These are phyloP conservation scores for Cephalophus harveyi DNA, from an alignment of 2,113 vertebrate genomes.

Conservation along the genomic window DNA sequence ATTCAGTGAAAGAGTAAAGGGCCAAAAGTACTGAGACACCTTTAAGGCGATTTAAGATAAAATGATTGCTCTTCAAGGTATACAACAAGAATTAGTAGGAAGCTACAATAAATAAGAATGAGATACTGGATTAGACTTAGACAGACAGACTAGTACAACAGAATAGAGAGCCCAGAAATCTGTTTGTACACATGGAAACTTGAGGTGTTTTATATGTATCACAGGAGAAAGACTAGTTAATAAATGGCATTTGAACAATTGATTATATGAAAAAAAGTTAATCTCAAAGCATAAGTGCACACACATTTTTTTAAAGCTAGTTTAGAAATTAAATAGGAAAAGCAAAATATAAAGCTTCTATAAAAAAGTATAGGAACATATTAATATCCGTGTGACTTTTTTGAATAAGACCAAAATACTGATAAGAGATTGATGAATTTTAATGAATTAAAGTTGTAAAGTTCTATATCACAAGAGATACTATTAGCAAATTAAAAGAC, in stretches of 20 bases:
- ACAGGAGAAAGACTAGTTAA: background rate
- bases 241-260: background rate
- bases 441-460: background rate
- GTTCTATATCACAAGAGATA: background rate
- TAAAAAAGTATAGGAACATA: background rate
- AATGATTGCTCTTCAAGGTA: background rate
- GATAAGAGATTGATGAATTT: background rate
- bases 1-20: background rate
- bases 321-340: background rate
- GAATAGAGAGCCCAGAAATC: background rate
- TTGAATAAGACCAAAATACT: background rate
- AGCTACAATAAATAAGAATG: background rate
- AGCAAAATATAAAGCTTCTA: background rate
- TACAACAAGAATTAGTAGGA: background rate
- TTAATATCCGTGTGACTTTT: background rate
- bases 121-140: background rate
- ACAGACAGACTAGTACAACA: background rate
- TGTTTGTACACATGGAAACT: background rate
- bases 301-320: background rate
- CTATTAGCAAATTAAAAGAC: background rate
- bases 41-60: slow-evolving; percentile 21
- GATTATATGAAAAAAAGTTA: background rate
- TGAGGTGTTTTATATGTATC: background rate
- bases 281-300: background rate
- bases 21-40: background rate